These are phyloP conservation scores for Cetoscarus ocellatus DNA, from an alignment of 2,797 vertebrate species.

Conservation along the genomic window DNA sequence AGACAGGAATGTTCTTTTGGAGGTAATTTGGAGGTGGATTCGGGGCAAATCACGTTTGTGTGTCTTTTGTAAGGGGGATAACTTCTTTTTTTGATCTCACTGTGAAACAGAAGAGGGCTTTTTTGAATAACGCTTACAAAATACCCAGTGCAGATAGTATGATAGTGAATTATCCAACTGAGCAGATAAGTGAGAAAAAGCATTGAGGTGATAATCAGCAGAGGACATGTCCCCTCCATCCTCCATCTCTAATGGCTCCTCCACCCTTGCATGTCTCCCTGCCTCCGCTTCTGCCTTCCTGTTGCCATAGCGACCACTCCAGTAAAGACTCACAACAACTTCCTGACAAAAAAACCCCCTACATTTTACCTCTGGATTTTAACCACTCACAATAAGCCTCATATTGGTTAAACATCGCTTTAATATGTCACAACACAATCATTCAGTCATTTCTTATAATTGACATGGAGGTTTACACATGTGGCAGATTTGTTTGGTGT, in stretches of 20 bases:
- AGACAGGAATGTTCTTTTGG: not conserved
- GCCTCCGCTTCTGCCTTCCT: constrained; percentile 61
- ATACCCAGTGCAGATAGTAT: not conserved
- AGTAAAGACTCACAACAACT: constrained; percentile 73
- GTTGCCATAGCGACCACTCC: constrained; percentile 76
- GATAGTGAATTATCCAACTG: constrained; percentile 13
- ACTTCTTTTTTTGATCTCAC: no score
- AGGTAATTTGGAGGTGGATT: not conserved
- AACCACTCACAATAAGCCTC: constrained; percentile 32
- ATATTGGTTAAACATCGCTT: constrained; percentile 8
- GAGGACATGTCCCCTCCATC: constrained; percentile 56
- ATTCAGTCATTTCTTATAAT: not conserved
- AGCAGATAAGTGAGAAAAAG: constrained; percentile 15
- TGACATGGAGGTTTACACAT: no score
- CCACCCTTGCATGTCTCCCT: constrained; percentile 53
- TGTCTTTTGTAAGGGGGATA: no score
- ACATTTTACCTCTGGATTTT: constrained; percentile 51
- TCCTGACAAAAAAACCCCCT: constrained; percentile 39
- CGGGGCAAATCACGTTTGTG: not conserved
- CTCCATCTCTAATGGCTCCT: constrained; percentile 52
- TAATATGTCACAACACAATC: not conserved
- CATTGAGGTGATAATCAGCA: constrained; percentile 37
- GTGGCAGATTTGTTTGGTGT: not conserved
- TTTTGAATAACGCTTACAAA: not conserved
- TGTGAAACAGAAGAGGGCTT: not conserved